Percentiles rank a stretch among this genome's conserved stretches.
Evolutionary conservation across 1,140 invertebrate genomes (phyloP).

Genomic region (Heliconius hewitsoni): DNA sequence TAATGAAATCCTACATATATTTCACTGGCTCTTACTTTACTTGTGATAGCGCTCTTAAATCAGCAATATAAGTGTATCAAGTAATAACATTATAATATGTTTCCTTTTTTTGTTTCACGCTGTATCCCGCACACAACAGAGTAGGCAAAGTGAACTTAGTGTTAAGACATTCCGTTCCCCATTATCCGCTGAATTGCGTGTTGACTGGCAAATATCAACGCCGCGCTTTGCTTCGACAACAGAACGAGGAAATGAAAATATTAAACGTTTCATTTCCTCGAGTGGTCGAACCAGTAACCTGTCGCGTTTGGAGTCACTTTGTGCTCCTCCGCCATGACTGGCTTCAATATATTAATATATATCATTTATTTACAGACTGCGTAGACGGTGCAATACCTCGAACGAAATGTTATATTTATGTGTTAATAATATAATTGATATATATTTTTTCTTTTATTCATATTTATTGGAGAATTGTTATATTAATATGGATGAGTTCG

Average conservation of each 20-base stretch:
- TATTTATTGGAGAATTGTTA: constrained; percentile 29
- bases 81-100: constrained; percentile 27
- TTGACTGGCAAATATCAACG: too few species aligned
- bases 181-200: too few species aligned
- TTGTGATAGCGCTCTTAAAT: constrained; percentile 39
- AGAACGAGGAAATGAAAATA: too few species aligned
- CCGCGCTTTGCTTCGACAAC: too few species aligned
- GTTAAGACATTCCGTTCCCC: too few species aligned
- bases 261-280: too few species aligned
- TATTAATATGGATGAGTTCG: constrained; percentile 29
- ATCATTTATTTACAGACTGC: constrained; percentile 22
- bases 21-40: constrained; percentile 43
- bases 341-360: neutral
- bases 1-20: constrained; percentile 49
- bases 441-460: constrained; percentile 15
- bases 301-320: too few species aligned
- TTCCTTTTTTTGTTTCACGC: too few species aligned
- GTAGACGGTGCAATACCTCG: constrained; percentile 23
- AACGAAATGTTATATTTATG: neutral
- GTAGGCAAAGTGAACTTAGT: too few species aligned
- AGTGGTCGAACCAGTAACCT: too few species aligned
- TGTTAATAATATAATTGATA: constrained; percentile 9
- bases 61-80: constrained; percentile 34
- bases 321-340: too few species aligned
- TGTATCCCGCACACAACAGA: too few species aligned